Conservation (phyloP, 2,113 vertebrate species). For the Varanus komodoensis region DNA sequence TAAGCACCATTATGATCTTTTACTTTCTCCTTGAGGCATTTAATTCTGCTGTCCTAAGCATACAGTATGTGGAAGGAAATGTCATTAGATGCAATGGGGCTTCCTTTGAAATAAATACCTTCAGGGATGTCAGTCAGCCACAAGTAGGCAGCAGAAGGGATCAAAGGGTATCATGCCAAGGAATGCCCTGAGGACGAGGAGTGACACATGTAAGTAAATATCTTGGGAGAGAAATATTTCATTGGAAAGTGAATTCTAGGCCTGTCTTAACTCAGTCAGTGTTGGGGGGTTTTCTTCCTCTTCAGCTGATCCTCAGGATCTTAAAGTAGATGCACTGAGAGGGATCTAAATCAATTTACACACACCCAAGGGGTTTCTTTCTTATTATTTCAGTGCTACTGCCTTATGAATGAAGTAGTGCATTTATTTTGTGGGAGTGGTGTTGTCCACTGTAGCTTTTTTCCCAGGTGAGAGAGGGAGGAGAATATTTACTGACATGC, state of each 20-base stretch:
- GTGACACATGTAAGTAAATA: background rate
- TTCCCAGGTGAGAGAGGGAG: background rate
- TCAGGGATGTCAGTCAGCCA: background rate
- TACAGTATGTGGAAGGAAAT: background rate
- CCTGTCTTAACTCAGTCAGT: background rate
- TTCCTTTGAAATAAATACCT: background rate
- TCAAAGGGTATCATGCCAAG: background rate
- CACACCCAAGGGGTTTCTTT: background rate
- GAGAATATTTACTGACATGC: background rate
- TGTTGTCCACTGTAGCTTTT: background rate
- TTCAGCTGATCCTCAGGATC: no score
- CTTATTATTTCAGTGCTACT: background rate
- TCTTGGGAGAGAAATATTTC: background rate
- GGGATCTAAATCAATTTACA: background rate
- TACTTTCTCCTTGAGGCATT: background rate
- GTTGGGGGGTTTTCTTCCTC: background rate
- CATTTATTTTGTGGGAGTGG: background rate
- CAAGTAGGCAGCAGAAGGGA: background rate
- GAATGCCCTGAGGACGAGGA: background rate
- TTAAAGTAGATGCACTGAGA: background rate
- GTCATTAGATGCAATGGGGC: background rate
- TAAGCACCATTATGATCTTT: background rate
- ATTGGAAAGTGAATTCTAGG: background rate
- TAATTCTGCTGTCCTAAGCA: background rate
- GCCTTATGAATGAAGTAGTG: background rate